Percentiles rank a stretch among this genome's conserved stretches.
Conservation (phyloP, 2,888 invertebrate genomes). For the Mythimna albipuncta region DNA sequence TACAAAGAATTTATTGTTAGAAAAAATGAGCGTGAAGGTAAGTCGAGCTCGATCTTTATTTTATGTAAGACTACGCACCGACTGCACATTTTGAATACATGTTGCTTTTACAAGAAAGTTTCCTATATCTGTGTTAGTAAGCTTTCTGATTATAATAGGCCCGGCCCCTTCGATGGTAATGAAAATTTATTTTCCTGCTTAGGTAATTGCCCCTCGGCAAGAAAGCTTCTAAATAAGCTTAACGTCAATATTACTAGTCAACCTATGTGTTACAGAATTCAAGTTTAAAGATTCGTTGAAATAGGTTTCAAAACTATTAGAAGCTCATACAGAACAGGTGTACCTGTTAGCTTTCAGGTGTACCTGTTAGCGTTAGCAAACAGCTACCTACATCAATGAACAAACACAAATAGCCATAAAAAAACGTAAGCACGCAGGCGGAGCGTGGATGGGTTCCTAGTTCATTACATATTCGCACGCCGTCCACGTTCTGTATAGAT, state of each 20-base stretch:
- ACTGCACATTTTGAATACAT: constrained; percentile 25
- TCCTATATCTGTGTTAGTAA: neutral
- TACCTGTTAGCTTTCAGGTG: neutral
- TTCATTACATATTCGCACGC: constrained; percentile 86
- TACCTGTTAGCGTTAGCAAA: neutral
- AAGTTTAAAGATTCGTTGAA: neutral
- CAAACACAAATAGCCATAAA: constrained; percentile 50
- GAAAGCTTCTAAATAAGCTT: neutral
- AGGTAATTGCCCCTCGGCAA: neutral
- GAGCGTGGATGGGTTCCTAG: constrained; percentile 51
- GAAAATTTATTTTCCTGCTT: constrained; percentile 1
- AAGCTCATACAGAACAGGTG: neutral
- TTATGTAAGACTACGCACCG: constrained; percentile 26
- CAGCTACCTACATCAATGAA: constrained; percentile 34
- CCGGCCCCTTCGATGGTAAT: neutral
- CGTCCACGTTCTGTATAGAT: constrained; percentile 87
- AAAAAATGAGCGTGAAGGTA: constrained; percentile 56
- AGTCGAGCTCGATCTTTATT: constrained; percentile 43
- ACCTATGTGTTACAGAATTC: neutral
- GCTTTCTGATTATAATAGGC: constrained; percentile 1
- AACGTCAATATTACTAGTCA: neutral
- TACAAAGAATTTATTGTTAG: constrained; percentile 70
- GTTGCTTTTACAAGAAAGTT: neutral
- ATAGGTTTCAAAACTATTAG: neutral
- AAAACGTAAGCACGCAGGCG: constrained; percentile 50